Base-by-base conservation (phyloP, 2,797 vertebrate species). In the Glossophaga mutica region DNA sequence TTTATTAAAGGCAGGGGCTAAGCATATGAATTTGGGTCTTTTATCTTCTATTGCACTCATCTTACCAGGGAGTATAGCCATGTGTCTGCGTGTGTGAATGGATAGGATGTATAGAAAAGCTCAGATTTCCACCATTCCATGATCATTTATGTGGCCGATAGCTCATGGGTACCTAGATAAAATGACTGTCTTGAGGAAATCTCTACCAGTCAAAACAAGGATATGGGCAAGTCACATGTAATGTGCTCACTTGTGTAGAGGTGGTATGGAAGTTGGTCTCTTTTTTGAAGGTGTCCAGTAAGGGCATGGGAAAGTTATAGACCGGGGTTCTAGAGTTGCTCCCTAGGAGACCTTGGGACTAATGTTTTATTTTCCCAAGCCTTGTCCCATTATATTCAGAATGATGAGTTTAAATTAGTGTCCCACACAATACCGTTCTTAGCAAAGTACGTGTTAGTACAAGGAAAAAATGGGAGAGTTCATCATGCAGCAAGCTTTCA, bases 61-160 rank as follows among this genome's bases (percentile, higher is more conserved):
- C 94, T 91, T 91, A 90, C 68, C 48, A 48, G 21, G 48, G 89
- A 93, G 48, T 62, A 77, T 26, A 96, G 92, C 95, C 97, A 97
- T 83, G 94, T 98, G 96, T 96, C 89, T 94, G 21, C 82, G 70
- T 82, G 91, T 97, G 97, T 98, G 94, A 96, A 77, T 50, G 34
- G 90, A 97, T 68, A 70, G 46, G 89, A 85, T 91, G 71, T 95
- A 95, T 39, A 82, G 84, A 77, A 91, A 97, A 77, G 71, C 46
- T 94, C 62, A 46, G 70, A 71, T 96, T 98, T 95, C 46, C 0
- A 86, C 34, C 79, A 19, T 94, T 76, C 55, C 21, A 0, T 52
- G 82, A 74, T 73, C 42, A 39, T 16, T 78, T 89, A 62, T 42
- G 18, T 22, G 71, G 55, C 22, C 50, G 18, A 5, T 16, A 87